Evolutionary conservation across 2,113 vertebrate species (phyloP).

Genomic region (Patagioenas fasciata): DNA sequence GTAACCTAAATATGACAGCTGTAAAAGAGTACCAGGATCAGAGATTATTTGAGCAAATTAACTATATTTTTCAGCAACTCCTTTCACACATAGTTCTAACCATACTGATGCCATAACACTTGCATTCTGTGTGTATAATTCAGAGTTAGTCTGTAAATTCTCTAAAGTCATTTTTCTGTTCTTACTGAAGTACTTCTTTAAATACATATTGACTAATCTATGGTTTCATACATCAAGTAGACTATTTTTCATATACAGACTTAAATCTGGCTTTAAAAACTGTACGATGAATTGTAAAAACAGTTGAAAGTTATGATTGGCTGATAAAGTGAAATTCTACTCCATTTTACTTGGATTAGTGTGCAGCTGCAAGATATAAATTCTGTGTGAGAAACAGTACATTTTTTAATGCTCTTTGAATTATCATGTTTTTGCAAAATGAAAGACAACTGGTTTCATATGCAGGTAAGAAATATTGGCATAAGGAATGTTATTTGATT

Average conservation of each 20-base stretch:
- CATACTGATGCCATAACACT: neutral
- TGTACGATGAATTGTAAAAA: slow-evolving; percentile 74
- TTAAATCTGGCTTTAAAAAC: slow-evolving; percentile 73
- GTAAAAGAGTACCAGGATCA: neutral
- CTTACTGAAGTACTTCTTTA: slow-evolving; percentile 51
- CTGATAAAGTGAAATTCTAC: slow-evolving; percentile 68
- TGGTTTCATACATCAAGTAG: slow-evolving; percentile 65
- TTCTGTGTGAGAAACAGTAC: slow-evolving; percentile 66
- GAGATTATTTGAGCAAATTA: neutral
- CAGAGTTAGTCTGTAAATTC: neutral
- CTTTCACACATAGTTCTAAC: neutral
- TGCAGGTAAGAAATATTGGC: slow-evolving; percentile 74
- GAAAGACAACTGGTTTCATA: slow-evolving; percentile 73
- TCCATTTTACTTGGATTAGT: slow-evolving; percentile 65
- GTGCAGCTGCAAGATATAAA: slow-evolving; percentile 76
- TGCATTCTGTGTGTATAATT: neutral
- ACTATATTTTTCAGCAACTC: neutral
- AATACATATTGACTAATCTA: slow-evolving; percentile 65
- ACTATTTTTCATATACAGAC: slow-evolving; percentile 69
- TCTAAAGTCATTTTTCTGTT: slow-evolving; percentile 43
- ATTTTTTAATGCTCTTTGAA: slow-evolving; percentile 69
- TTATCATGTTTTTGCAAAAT: slow-evolving; percentile 72
- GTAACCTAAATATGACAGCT: neutral
- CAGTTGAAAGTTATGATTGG: slow-evolving; percentile 77
- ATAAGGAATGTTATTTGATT: slow-evolving; percentile 71